Evolutionary conservation across 2,888 invertebrate genomes (phyloP), one percentile per base, ranked within the genome.

Genomic region (Limnephilus auricula): DNA sequence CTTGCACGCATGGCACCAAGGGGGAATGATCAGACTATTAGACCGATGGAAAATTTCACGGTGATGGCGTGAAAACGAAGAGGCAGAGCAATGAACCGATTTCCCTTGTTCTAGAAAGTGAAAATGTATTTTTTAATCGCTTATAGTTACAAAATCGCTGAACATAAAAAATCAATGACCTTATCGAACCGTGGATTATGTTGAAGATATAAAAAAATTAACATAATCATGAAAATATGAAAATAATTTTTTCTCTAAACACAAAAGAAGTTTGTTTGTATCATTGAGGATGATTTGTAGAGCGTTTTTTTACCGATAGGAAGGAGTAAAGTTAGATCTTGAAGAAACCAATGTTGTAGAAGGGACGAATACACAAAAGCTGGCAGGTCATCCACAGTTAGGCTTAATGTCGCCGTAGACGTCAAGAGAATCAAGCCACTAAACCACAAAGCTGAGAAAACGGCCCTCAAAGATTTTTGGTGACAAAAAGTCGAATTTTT

Each of bases 31-130:
- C 18, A 65, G 65, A 25, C 65, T 9, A 65, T 65, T 25, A n/a
- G 65, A 65, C 80, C 30, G 80, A 80, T 31, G 15, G 30, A 79
- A 79, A 30, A 79, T 31, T 30, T 79, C 79, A 30, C 79, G 79
- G 79, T 79, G 31, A 31, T 32, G 80, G 80, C 32, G 80, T 80
- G 80, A 31, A 80, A 80, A 80, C 32, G 80, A 80, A 80, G 80
- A 80, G 32, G 80, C 32, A 80, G 30, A 65, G 50, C 65, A 25
- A 65, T 65, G 65, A 32, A 80, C 80, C 80, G 80, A 80, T 80
- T 80, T 80, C 80, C 80, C 31, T 31, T 80, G 30, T 32, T 32
- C 30, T 32, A 80, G 80, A 80, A 80, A 80, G 80, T 80, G 80
- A 80, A 80, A 80, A 80, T 80, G 18, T 32, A 32, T 30, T 32